These are phyloP conservation scores for Benitochromis conjunctus DNA, from an alignment of 2,113 vertebrate species.

Conservation along the genomic window DNA sequence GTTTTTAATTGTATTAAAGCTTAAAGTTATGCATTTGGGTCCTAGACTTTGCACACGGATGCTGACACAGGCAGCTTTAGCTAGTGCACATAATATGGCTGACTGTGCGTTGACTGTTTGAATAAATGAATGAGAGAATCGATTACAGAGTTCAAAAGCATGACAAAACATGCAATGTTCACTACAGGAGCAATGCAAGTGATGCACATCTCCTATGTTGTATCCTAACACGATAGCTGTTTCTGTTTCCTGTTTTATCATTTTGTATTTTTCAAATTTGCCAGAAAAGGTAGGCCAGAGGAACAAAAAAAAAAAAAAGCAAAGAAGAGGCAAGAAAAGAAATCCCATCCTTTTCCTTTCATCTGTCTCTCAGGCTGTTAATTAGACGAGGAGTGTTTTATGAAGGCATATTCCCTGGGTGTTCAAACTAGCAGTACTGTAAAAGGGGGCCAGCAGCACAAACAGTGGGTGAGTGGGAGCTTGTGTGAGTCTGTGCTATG, in stretches of 20 bases:
- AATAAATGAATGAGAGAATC: not conserved
- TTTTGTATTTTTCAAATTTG: not conserved
- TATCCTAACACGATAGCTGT: not conserved
- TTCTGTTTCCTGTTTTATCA: not conserved
- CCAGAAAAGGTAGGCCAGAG: not conserved
- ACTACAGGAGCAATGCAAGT: not conserved
- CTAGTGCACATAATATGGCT: not conserved
- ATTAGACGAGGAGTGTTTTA: constrained; percentile 57
- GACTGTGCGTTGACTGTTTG: not conserved
- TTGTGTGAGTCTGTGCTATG: constrained; percentile 2
- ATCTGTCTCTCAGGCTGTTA: constrained; percentile 25
- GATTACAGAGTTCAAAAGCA: not conserved
- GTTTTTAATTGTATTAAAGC: not conserved
- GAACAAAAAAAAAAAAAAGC: not conserved
- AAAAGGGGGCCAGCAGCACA: constrained; percentile 40
- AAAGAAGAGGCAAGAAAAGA: not conserved
- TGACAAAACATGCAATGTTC: not conserved
- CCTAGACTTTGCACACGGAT: not conserved
- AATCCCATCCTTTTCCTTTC: constrained; percentile 8
- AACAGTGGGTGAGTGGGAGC: constrained; percentile 41
- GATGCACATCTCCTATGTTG: not conserved
- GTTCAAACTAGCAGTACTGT: constrained; percentile 56
- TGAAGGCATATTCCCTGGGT: constrained; percentile 62
- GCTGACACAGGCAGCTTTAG: not conserved
- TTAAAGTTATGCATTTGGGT: not conserved